Conservation (phyloP, 2,113 vertebrate genomes). For the Semnornis frantzii region DNA sequence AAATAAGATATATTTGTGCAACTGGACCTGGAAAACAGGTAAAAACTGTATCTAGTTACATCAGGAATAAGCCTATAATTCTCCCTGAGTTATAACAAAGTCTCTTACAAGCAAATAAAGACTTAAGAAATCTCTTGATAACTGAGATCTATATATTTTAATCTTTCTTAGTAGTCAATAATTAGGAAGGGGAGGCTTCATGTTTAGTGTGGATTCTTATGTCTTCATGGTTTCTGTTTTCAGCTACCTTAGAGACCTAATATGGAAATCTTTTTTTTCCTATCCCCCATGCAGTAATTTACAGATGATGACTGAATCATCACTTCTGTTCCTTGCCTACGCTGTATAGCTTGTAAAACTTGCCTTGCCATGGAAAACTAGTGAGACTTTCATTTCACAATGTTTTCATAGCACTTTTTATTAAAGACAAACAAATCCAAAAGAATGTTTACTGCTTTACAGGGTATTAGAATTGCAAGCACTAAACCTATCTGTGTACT, state of each 20-base stretch:
- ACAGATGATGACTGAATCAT: neutral
- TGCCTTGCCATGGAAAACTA: neutral
- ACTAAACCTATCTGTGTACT: neutral
- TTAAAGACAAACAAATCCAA: neutral
- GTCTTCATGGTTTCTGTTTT: neutral
- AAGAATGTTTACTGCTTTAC: neutral
- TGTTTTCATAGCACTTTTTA: neutral
- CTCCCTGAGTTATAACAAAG: neutral
- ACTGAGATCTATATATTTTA: neutral
- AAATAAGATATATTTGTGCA: neutral
- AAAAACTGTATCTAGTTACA: neutral
- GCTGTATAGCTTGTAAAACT: neutral
- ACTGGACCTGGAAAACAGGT: neutral
- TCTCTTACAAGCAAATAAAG: neutral
- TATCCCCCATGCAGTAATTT: neutral
- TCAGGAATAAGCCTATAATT: neutral
- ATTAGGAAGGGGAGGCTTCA: neutral
- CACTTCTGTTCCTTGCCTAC: neutral
- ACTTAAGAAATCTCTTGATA: neutral
- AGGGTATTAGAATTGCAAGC: neutral
- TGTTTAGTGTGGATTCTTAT: neutral
- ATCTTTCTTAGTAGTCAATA: neutral
- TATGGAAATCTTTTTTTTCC: neutral
- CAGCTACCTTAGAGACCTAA: neutral
- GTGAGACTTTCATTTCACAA: neutral